A percentile compares a stretch with the other conserved stretches of the same genome.
Evolutionary conservation across 2,113 vertebrate species (phyloP).

Genomic region (Haemorhous mexicanus): DNA sequence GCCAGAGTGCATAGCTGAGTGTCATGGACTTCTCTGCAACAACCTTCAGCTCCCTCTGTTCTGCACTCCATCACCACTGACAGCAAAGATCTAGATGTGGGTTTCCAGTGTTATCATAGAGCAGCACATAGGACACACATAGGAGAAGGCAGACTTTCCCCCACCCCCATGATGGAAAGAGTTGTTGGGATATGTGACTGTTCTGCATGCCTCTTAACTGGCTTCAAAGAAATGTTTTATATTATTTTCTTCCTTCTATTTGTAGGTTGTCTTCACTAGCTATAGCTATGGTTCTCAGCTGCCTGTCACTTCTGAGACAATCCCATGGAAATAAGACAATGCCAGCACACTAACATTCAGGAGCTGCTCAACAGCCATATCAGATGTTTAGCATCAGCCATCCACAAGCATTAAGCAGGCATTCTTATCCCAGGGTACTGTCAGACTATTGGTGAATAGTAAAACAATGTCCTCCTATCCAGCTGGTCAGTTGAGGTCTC

Average conservation of each 20-base stretch:
- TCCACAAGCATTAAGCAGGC: neutral
- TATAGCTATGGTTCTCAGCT: neutral
- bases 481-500: neutral
- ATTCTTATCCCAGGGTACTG: neutral
- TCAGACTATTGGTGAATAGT: neutral
- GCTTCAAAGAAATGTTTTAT: neutral
- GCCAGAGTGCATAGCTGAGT: neutral
- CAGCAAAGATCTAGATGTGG: neutral
- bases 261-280: neutral
- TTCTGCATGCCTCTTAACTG: neutral
- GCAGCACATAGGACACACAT: neutral
- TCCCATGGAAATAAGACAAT: neutral
- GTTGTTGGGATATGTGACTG: neutral
- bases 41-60: neutral
- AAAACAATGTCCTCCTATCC: neutral
- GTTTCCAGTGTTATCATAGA: neutral
- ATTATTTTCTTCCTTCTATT: neutral
- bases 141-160: neutral
- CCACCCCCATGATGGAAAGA: fast-evolving
- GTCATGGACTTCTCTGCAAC: neutral
- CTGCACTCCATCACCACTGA: fast-evolving
- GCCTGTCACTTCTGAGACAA: neutral
- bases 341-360: neutral
- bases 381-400: neutral
- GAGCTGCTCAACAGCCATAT: neutral